Evolutionary conservation across 2,113 vertebrate species (phyloP), one percentile per base, ranked within the genome.

Genomic region (Ranitomeya variabilis): DNA sequence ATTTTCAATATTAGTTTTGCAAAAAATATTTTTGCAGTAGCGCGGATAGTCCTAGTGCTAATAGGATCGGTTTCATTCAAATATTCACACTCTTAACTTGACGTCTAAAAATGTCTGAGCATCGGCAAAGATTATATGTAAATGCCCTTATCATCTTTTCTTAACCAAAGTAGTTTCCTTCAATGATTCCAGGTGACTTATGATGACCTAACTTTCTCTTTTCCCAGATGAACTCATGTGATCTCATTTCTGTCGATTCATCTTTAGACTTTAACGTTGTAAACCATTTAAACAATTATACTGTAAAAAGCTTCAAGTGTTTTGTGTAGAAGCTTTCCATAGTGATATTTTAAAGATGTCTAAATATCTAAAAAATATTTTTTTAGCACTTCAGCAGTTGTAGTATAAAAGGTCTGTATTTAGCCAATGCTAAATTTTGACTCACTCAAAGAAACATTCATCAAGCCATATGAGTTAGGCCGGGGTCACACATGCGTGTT

Each of bases 171-270:
- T 90, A 81, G 89, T 93, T 92, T 91, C 87, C 54, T 93, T 94
- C 93, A 93, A 95, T 92, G 90, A 67, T 88, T 90, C 90, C 31
- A 87, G 89, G 91, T 90, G 90, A 87, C 91, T 94, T 95, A 94
- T 95, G 93, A 94, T 95, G 93, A 95, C 95, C 94, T 93, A 91
- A 92, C 94, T 91, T 67, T 64, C 14, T n/a, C 18, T 67, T 93
- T 94, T 69, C 0, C 94, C 90, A 90, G 92, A 7, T 90, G 93
- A 94, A 91, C 92, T 91, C 85, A 88, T 91, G 88, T 66, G 90
- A 88, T 91, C 92, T 90, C 90, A 19, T 60, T 93, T 89, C 90
- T 90, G 60, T 91, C 89, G 87, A 94, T 86, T 95, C 89, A 93
- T 95, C 92, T 94, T 60, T 82, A 90, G 94, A 93, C 93, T 92